These are phyloP conservation scores for Chrysopilus asiliformis DNA, from an alignment of 2,888 invertebrate species.

Conservation along the genomic window DNA sequence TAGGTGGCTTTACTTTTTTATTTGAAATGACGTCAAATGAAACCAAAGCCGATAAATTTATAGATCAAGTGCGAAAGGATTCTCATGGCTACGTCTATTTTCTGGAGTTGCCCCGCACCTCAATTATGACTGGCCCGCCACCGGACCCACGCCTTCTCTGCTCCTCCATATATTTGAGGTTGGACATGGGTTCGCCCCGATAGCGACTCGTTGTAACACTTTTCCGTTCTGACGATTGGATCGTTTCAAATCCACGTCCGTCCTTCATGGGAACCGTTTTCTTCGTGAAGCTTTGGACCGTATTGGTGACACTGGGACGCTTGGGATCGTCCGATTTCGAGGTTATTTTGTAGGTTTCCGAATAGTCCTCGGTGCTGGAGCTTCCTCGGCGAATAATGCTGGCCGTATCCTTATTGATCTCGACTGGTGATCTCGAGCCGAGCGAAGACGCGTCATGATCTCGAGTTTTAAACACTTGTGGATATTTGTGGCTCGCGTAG, in stretches of 20 bases:
- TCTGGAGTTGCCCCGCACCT: slow-evolving; percentile 38
- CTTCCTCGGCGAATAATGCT: slow-evolving; percentile 47
- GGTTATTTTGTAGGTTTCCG: slow-evolving; percentile 56
- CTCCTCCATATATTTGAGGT: slow-evolving; percentile 44
- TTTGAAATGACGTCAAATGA: slow-evolving; percentile 35
- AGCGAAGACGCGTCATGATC: slow-evolving; percentile 23
- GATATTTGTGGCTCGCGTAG: slow-evolving; percentile 32
- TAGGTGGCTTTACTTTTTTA: slow-evolving; percentile 29
- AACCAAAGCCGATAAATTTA: slow-evolving; percentile 35
- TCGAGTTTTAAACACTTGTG: slow-evolving; percentile 10
- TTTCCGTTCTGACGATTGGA: slow-evolving; percentile 56
- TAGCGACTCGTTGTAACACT: slow-evolving; percentile 53
- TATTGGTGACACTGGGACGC: slow-evolving; percentile 55
- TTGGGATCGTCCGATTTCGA: slow-evolving; percentile 52
- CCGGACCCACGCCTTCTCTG: slow-evolving; percentile 28
- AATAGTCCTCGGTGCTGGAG: slow-evolving; percentile 54
- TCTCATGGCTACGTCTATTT: slow-evolving; percentile 7
- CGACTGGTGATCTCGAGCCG: slow-evolving; percentile 32
- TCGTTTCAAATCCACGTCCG: slow-evolving; percentile 51
- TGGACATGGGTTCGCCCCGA: slow-evolving; percentile 38
- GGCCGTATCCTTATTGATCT: slow-evolving; percentile 33
- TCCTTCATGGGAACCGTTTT: slow-evolving; percentile 51
- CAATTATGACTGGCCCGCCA: slow-evolving; percentile 45
- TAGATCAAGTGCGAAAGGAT: slow-evolving; percentile 2
- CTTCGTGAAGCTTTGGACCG: slow-evolving; percentile 54